phyloP scores from a whole-genome alignment of 2,888 invertebrate genomes.

The Zeuzera pyrina region DNA sequence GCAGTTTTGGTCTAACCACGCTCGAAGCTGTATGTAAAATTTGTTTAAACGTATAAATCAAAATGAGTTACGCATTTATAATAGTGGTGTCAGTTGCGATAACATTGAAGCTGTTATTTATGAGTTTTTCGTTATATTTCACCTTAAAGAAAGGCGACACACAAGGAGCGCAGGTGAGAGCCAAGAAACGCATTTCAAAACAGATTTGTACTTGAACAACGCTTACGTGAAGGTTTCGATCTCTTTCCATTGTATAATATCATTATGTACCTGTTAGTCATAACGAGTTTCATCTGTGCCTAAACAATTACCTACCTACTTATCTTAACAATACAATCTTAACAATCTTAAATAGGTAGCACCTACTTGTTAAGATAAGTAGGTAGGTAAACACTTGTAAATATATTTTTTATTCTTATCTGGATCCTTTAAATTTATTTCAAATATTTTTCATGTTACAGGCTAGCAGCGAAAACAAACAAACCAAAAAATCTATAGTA shows the following conservation, averaged over 20 bases:
- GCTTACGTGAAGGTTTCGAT: no score
- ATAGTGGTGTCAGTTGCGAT: constrained; percentile 59
- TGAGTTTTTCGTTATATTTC: constrained; percentile 56
- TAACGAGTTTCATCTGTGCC: no score
- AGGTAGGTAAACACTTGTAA: neutral
- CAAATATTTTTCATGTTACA: constrained; percentile 26
- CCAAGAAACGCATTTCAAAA: no score
- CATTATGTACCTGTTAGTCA: no score
- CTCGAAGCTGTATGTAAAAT: constrained; percentile 12
- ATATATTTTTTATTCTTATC: no score
- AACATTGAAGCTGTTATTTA: constrained; percentile 50
- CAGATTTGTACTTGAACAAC: no score
- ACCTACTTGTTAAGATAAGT: no score
- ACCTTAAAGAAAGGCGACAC: constrained; percentile 35
- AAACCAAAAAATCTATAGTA: constrained; percentile 33
- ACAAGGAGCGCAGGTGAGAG: constrained; percentile 30
- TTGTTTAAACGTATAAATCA: constrained; percentile 5
- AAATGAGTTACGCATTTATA: constrained; percentile 49
- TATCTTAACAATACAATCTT: no score
- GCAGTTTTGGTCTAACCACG: constrained; percentile 39
- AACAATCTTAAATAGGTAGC: no score
- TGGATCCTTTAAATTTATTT: neutral
- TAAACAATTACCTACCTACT: no score
- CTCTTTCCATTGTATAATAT: no score
- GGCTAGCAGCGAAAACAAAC: constrained; percentile 26